Base-by-base conservation (phyloP, 30 jellyfish, hydroid and myxozoan genomes). In the Aurelia sp. region DNA sequence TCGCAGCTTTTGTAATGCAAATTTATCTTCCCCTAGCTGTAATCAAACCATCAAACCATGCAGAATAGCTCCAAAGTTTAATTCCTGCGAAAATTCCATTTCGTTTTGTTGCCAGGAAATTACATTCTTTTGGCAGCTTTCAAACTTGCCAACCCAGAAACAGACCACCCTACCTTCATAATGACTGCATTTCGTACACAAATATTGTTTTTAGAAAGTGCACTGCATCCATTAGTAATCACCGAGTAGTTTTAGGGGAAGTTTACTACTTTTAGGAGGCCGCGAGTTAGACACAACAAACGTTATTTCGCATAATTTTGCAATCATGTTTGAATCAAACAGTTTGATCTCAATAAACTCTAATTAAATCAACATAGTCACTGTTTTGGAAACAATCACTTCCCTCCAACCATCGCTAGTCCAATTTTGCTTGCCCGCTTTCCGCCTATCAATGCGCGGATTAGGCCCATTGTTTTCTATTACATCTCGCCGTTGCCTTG, bases 381-480 rank as follows among this genome's bases (percentile, higher is more conserved):
- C 89, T 78, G 89, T 64, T 62, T 78, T 78, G 48, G 77, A 61
- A 30, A 63, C 77, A 78, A 62, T 15, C 37, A 40, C 60, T 4
- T 50, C 15, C 47, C 66, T 20, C 89, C 73, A 61, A 62, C 69
- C 58, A 66, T 60, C 21, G 62, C 27, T 62, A 78, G 89, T 78
- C 89, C 89, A 47, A 62, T 78, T 78, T 78, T 58, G 62, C 66
- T 64, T 78, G 87, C 77, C 58, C 78, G 69, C 58, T 66, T 78
- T 78, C 89, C 89, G 89, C 66, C 66, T 44, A 19, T 58, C 72
- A 78, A 78, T 20, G 4, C 57, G 71, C 10, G 79, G 89, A 78
- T 78, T 78, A 78, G 23, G 52, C 55, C 53, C 58, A 33, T 64
- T 78, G 66, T 47, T 41, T 50, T 20, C 55, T 35, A 37, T 62